These are phyloP conservation scores for Emydocephalus ijimae DNA, from an alignment of 2,113 vertebrate genomes.

Conservation along the genomic window DNA sequence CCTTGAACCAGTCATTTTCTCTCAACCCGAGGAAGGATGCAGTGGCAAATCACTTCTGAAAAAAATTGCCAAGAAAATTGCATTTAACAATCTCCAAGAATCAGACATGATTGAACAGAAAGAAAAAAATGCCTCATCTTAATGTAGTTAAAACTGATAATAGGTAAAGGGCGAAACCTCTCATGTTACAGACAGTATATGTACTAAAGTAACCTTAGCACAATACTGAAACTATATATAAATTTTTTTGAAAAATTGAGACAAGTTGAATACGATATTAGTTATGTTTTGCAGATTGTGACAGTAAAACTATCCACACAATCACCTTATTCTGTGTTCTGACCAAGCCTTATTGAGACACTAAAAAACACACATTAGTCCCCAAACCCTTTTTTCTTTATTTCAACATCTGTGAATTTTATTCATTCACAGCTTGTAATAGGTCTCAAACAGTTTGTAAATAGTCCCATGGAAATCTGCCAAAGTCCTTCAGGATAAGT, in stretches of 20 bases:
- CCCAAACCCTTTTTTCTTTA: too few species aligned
- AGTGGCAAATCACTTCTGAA: neutral
- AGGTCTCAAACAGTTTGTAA: too few species aligned
- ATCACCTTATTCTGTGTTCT: neutral
- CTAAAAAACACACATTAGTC: too few species aligned
- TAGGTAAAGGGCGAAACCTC: neutral
- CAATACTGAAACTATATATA: neutral
- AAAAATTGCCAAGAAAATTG: neutral
- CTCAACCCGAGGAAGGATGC: neutral
- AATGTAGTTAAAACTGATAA: neutral
- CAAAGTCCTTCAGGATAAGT: too few species aligned
- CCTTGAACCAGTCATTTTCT: neutral
- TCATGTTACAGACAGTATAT: neutral
- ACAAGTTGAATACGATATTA: neutral
- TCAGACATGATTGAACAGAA: neutral
- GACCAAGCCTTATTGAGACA: too few species aligned
- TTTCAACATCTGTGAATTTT: too few species aligned
- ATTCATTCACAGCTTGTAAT: too few species aligned
- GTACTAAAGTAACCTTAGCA: neutral
- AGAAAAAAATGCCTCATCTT: neutral
- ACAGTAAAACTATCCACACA: neutral
- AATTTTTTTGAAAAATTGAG: too few species aligned
- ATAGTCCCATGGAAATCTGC: too few species aligned
- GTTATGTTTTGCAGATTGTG: neutral
- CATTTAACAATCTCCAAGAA: neutral